Evolutionary conservation across 2,888 invertebrate species (phyloP), one percentile per base, ranked within the genome.

Genomic region (Ernsta delagoae): DNA sequence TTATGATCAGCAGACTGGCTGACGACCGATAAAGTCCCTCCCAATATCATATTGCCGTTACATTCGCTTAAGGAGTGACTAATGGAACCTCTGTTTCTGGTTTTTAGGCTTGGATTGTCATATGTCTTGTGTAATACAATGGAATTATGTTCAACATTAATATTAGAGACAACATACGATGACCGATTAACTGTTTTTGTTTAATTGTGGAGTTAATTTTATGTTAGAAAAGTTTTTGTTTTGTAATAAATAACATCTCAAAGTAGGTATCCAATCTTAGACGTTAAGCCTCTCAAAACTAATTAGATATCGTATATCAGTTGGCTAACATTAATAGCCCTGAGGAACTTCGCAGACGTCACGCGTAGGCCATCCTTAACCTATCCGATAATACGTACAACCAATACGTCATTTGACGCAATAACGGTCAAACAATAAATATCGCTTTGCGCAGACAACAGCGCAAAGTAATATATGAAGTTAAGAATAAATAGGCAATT

Each of bases 401-500:
- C 84, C 90, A 86, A 92, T 93, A 90, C 91, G 90, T 93, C 93
- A 93, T 93, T 91, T 83, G 88, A 88, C 85, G 93, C 90, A 93
- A 92, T 93, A 92, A 93, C 89, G 91, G 92, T 88, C 91, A 89
- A 90, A 90, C 92, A 85, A 93, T 93, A 93, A 93, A 93, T 93
- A 92, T 91, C 86, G 88, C 87, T 93, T 93, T 92, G 90, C 89
- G 87, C 91, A 93, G 93, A 93, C 93, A 93, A 92, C 92, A 91
- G 89, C 92, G 90, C 89, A 92, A 91, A 92, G 93, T 93, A 93
- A 94, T 94, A 93, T 93, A 93, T 93, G 94, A 93, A 93, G 92
- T 93, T 89, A 92, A 91, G 93, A 92, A 93, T 94, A 94, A 94
- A 94, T 92, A 94, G 94, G 93, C 93, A 90, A 93, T 93, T 94